Evolutionary conservation across 2,888 invertebrate species (phyloP).

Genomic region (Tipula confusa): DNA sequence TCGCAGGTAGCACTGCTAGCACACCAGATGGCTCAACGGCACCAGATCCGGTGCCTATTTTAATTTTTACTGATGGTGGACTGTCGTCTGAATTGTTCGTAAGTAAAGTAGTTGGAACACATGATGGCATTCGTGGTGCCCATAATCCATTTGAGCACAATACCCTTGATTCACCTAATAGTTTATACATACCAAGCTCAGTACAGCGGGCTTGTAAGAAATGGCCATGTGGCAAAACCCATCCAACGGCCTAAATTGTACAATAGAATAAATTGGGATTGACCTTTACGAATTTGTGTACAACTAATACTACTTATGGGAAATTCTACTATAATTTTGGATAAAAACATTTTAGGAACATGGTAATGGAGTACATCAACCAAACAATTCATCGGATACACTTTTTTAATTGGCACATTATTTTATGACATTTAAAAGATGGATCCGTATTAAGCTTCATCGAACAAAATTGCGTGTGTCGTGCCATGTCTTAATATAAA

Average conservation of each 20-base stretch:
- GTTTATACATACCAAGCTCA: constrained; percentile 77
- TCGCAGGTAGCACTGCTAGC: constrained; percentile 74
- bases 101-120: constrained; percentile 78
- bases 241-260: constrained; percentile 53
- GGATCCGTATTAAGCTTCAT: not conserved
- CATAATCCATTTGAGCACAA: constrained; percentile 79
- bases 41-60: constrained; percentile 72
- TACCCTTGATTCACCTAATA: constrained; percentile 70
- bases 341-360: no score
- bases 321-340: no score
- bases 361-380: constrained; percentile 6
- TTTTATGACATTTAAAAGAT: not conserved
- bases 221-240: constrained; percentile 73
- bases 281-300: not conserved
- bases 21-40: constrained; percentile 75
- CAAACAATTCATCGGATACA: constrained; percentile 20
- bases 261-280: not conserved
- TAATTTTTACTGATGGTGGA: constrained; percentile 74
- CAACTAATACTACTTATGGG: not conserved
- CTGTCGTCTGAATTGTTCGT: constrained; percentile 84
- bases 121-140: constrained; percentile 71
- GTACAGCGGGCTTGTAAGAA: constrained; percentile 71
- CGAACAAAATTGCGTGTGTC: not conserved
- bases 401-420: not conserved
- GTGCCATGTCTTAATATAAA: not conserved